phyloP scores from a whole-genome alignment of 2,797 vertebrate species.

The Typhlichthys eigenmanni region DNA sequence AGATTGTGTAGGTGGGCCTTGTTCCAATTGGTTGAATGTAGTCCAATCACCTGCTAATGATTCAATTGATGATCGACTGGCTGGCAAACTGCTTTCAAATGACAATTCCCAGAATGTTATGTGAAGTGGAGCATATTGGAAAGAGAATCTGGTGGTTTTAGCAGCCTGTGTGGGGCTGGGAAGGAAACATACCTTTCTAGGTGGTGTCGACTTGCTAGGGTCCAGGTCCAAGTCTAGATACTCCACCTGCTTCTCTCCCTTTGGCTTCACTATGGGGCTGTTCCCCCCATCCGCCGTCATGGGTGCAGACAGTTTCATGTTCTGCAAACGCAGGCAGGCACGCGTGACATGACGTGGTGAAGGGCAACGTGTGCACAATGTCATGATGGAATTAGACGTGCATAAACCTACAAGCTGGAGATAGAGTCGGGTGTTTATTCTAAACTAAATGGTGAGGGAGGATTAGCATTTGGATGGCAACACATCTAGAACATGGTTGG shows the following conservation, averaged over 20 bases:
- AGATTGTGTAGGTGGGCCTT: no score
- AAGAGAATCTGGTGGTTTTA: no score
- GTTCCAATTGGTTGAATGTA: no score
- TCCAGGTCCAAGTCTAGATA: slow-evolving; percentile 97
- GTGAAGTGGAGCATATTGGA: no score
- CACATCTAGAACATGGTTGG: slow-evolving; percentile 29
- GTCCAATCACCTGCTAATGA: no score
- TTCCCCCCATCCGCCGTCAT: slow-evolving; percentile 88
- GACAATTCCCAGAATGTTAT: no score
- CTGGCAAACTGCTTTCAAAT: no score
- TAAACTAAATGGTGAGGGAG: slow-evolving; percentile 49
- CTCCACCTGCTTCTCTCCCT: slow-evolving; percentile 97
- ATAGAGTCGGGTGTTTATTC: slow-evolving; percentile 42
- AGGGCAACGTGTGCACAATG: neutral
- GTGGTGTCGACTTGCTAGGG: slow-evolving; percentile 94
- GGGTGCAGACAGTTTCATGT: slow-evolving; percentile 70
- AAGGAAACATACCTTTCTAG: slow-evolving; percentile 84
- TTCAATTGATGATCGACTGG: no score
- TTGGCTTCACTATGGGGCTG: slow-evolving; percentile 93
- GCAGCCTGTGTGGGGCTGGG: neutral
- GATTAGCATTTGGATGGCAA: slow-evolving; percentile 59
- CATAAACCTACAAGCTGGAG: slow-evolving; percentile 2
- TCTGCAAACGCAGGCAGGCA: slow-evolving; percentile 57
- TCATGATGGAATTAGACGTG: slow-evolving; percentile 12
- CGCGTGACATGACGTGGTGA: slow-evolving; percentile 16